Conservation (phyloP, 2,888 invertebrate genomes). For the Tyria jacobaeae region DNA sequence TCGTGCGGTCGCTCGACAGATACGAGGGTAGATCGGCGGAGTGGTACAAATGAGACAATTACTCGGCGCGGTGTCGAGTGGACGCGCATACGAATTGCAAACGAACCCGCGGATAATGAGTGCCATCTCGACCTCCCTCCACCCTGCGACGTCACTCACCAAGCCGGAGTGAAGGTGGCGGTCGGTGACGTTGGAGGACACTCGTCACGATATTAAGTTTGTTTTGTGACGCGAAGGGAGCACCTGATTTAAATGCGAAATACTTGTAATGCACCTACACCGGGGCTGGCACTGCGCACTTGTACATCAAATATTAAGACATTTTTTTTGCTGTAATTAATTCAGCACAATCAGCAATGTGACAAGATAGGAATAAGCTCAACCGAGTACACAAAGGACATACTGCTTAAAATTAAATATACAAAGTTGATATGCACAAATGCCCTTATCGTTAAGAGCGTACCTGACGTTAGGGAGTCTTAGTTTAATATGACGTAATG, state of each 20-base stretch:
- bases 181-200: slow-evolving; percentile 45
- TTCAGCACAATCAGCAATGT: no score
- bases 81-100: slow-evolving; percentile 52
- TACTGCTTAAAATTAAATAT: no score
- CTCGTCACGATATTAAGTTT: slow-evolving; percentile 65
- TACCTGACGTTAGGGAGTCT: no score
- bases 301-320: background rate
- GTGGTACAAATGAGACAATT: slow-evolving; percentile 56
- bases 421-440: no score
- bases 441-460: no score
- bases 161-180: slow-evolving; percentile 9
- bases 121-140: slow-evolving; percentile 14
- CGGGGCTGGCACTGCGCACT: slow-evolving; percentile 15
- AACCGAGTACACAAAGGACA: no score
- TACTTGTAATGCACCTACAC: slow-evolving; percentile 39
- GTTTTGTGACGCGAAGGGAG: slow-evolving; percentile 63
- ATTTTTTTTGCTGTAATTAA: no score
- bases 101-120: slow-evolving; percentile 53
- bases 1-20: background rate
- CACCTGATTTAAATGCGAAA: slow-evolving; percentile 65
- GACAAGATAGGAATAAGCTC: no score
- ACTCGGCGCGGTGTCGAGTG: slow-evolving; percentile 61
- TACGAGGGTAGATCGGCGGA: slow-evolving; percentile 9
- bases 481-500: no score
- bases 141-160: slow-evolving; percentile 11